Conservation (phyloP, 2,888 invertebrate species). For the Polyommatus icarus region DNA sequence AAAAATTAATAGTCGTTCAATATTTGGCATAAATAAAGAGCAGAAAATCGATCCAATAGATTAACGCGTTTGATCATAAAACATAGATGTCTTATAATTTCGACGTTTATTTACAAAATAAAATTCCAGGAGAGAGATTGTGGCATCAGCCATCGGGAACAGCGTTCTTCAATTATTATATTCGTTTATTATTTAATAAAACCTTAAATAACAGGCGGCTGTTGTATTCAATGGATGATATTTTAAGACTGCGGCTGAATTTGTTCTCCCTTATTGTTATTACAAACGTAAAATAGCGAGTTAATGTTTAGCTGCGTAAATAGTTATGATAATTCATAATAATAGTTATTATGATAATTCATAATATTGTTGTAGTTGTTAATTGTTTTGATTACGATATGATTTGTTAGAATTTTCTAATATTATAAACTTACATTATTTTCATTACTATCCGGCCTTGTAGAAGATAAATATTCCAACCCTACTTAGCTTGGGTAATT, state of each 20-base stretch:
- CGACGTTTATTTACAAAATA: too few relatives aligned
- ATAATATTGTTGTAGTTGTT: not conserved
- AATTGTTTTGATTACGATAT: not conserved
- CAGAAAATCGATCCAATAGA: too few relatives aligned
- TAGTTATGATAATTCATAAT: not conserved
- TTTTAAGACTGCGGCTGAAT: not conserved
- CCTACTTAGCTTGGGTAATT: not conserved
- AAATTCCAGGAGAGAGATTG: too few relatives aligned
- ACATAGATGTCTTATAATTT: too few relatives aligned
- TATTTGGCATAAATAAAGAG: too few relatives aligned
- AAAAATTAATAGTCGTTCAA: too few relatives aligned
- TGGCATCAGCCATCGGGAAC: too few relatives aligned
- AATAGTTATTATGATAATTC: not conserved
- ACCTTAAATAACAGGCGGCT: not conserved
- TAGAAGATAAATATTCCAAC: not conserved
- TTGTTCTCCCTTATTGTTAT: not conserved
- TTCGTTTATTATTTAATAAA: not conserved
- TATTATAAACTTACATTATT: too few relatives aligned
- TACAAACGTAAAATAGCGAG: not conserved
- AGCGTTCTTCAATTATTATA: too few relatives aligned
- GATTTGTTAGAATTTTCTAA: not conserved
- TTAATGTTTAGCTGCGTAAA: not conserved
- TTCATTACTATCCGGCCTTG: not conserved
- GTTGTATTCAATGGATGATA: not conserved
- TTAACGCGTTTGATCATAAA: too few relatives aligned